Percentiles rank a stretch among this genome's conserved stretches.
These are phyloP conservation scores for Meloidogyne chitwoodi DNA, from an alignment of 1,140 invertebrate species.

Conservation along the genomic window DNA sequence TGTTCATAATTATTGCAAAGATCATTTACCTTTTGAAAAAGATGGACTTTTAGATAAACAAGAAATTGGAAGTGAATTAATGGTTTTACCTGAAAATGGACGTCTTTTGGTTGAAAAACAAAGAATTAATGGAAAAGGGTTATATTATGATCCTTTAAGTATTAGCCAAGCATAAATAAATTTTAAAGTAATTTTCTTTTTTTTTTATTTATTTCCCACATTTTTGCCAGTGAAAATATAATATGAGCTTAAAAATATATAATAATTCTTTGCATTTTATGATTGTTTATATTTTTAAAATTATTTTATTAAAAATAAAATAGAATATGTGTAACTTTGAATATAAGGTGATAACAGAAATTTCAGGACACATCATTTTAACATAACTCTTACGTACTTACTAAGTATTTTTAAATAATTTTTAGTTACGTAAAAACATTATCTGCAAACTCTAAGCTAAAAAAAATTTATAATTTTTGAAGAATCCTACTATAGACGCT, in stretches of 20 bases:
- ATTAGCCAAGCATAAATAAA: neutral
- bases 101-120: neutral
- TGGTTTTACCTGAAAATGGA: neutral
- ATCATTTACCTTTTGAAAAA: conserved; percentile 11
- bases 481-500: too few relatives aligned
- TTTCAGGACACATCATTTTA: too few relatives aligned
- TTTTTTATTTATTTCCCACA: neutral
- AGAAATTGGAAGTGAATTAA: neutral
- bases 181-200: neutral
- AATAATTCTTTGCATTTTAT: too few relatives aligned
- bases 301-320: too few relatives aligned
- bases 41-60: neutral
- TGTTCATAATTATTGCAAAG: conserved; percentile 66
- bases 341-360: too few relatives aligned
- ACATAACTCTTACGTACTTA: too few relatives aligned
- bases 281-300: too few relatives aligned
- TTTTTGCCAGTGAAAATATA: neutral
- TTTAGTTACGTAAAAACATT: too few relatives aligned
- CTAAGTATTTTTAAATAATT: too few relatives aligned
- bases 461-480: too few relatives aligned
- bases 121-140: neutral
- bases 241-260: neutral
- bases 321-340: too few relatives aligned
- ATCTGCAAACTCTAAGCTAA: too few relatives aligned
- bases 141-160: neutral